These are phyloP conservation scores for Jordanella pulchra DNA, from an alignment of 2,797 vertebrate genomes.

Conservation along the genomic window DNA sequence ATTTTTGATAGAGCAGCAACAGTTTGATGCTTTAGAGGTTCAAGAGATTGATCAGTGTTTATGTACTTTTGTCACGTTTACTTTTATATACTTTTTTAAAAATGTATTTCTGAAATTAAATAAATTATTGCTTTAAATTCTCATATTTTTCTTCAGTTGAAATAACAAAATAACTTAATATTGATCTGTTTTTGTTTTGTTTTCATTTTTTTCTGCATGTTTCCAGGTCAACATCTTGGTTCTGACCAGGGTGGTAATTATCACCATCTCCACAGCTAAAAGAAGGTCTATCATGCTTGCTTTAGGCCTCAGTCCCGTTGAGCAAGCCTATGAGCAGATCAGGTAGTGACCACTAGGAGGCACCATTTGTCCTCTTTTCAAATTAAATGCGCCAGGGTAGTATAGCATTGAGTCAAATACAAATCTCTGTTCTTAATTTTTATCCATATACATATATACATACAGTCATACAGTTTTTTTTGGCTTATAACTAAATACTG, in stretches of 20 bases:
- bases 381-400: neutral
- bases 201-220: neutral
- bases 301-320: slow-evolving; percentile 71
- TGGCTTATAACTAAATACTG: neutral
- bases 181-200: neutral
- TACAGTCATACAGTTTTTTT: neutral
- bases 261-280: slow-evolving; percentile 82
- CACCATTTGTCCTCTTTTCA: slow-evolving; percentile 71
- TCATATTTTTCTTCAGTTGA: neutral
- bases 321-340: slow-evolving; percentile 81
- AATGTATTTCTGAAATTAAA: neutral
- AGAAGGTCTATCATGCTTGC: slow-evolving; percentile 82
- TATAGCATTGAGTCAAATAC: neutral
- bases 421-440: neutral
- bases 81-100: no score
- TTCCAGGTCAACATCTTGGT: slow-evolving; percentile 83
- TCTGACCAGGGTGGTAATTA: slow-evolving; percentile 79
- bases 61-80: no score
- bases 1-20: neutral
- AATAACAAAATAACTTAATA: neutral
- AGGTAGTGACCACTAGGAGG: slow-evolving; percentile 80
- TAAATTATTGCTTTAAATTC: neutral
- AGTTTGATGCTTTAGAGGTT: neutral
- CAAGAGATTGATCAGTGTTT: no score
- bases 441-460: neutral